Base-by-base conservation (phyloP, 2,113 vertebrate species). In the Notechis scutatus region DNA sequence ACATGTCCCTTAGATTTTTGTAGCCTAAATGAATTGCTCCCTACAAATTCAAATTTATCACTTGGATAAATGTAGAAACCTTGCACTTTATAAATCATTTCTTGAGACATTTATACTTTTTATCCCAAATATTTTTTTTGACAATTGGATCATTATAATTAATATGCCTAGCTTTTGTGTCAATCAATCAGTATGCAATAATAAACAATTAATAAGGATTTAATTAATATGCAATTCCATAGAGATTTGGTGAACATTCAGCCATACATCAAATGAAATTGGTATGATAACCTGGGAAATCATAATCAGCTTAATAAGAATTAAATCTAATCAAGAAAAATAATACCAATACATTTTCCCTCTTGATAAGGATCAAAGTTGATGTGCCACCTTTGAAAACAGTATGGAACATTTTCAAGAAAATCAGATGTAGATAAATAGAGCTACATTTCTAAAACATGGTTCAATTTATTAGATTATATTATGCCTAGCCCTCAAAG, bases 221-320 rank as follows among this genome's bases (percentile, higher is more conserved):
- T 92, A 95, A 96, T 96, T 97, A 96, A 96, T 96, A 95, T 93
- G 91, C 50, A 96, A 92, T 89, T 96, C 94, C 93, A 96, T 87
- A 85, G 45, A 95, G 96, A 97, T 96, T 96, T 45, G 88, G 96
- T 56, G 29, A 94, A 95, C 88, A 94, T 94, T 86, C 93, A 74
- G 6, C 55, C 93, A 93, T 95, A 91, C 93, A 96, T 96, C 69
- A 85, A 34, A 50, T 50, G 47, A 50, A 50, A 50, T 50, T 50
- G 47, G 47, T 50, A 85, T 93, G 26, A 90, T 29, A 57, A 95
- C 29, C 86, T 42, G 89, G 95, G 85, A 59, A 95, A 92, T 14
- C 93, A 91, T 96, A 95, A 93, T 69, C 3, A 74, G n/a, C 88
- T 88, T 7, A 8, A 29, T 24, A 74, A 9, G 50, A 89, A 45